phyloP scores from a whole-genome alignment of 2,888 invertebrate species.

The Caenorhabditis sp. region DNA sequence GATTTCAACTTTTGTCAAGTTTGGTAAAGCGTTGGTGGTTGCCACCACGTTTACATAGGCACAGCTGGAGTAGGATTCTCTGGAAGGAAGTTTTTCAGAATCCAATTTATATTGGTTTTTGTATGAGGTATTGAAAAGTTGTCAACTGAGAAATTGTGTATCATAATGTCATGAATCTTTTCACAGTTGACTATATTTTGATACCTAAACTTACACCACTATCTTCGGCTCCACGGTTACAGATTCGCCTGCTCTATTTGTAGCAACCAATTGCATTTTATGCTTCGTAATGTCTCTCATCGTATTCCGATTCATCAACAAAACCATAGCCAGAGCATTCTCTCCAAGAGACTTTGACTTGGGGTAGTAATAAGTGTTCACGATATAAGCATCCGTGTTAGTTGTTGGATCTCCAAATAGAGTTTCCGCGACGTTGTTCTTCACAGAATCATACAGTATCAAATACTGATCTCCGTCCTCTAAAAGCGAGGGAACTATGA shows the following conservation, averaged over 20 bases:
- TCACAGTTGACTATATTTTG: neutral
- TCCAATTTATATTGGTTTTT: neutral
- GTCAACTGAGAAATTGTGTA: no score
- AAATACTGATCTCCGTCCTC: constrained; percentile 36
- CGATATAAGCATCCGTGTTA: constrained; percentile 28
- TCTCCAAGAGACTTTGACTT: constrained; percentile 33
- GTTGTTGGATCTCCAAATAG: constrained; percentile 21
- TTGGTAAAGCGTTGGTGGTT: neutral
- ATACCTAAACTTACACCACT: neutral
- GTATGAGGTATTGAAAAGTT: no score
- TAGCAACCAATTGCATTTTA: constrained; percentile 29
- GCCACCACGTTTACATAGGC: constrained; percentile 22
- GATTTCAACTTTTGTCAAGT: constrained; percentile 11
- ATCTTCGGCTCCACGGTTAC: constrained; percentile 12
- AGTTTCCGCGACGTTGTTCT: neutral
- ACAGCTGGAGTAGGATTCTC: constrained; percentile 27
- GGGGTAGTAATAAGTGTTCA: constrained; percentile 47
- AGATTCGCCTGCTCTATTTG: neutral
- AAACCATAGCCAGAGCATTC: constrained; percentile 46
- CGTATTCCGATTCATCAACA: constrained; percentile 42
- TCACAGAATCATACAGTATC: constrained; percentile 14
- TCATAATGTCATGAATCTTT: no score
- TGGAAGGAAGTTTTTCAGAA: neutral
- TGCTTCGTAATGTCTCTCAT: constrained; percentile 43
- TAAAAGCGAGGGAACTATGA: constrained; percentile 2